Percentiles rank a stretch among this genome's conserved stretches.
Evolutionary conservation across 2,797 vertebrate genomes (phyloP).

Genomic region (Sebastes minor): DNA sequence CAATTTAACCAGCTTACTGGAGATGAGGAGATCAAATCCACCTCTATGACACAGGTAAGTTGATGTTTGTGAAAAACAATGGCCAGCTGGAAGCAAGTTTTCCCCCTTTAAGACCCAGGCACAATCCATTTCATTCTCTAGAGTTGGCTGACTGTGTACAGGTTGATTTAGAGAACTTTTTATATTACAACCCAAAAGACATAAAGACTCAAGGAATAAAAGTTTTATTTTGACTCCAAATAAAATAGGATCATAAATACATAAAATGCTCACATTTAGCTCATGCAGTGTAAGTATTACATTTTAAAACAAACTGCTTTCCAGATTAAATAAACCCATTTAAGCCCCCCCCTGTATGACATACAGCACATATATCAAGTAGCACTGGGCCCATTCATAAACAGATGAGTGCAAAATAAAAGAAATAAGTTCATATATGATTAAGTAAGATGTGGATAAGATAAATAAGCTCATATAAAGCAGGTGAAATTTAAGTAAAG

Average conservation of each 20-base stretch:
- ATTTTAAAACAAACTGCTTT: not conserved
- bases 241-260: not conserved
- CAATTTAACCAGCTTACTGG: conserved; percentile 11
- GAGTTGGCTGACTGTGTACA: conserved; percentile 1
- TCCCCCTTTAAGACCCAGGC: not conserved
- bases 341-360: not conserved
- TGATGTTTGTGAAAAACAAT: conserved; percentile 27
- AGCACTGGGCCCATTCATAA: too few relatives aligned
- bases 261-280: not conserved
- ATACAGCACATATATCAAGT: too few relatives aligned
- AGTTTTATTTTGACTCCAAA: not conserved
- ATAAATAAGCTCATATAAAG: too few relatives aligned
- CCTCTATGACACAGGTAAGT: conserved; percentile 20
- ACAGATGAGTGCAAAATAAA: too few relatives aligned
- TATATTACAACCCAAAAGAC: conserved; percentile 7
- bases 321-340: not conserved
- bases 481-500: too few relatives aligned
- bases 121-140: conserved; percentile 9
- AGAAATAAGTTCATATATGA: too few relatives aligned
- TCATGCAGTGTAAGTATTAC: not conserved
- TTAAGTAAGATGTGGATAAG: too few relatives aligned
- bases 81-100: conserved; percentile 31
- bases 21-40: conserved; percentile 21
- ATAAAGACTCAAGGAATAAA: not conserved
- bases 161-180: conserved; percentile 11